phyloP scores from a whole-genome alignment of 2,113 vertebrate genomes.

The Hymenochirus boettgeri region DNA sequence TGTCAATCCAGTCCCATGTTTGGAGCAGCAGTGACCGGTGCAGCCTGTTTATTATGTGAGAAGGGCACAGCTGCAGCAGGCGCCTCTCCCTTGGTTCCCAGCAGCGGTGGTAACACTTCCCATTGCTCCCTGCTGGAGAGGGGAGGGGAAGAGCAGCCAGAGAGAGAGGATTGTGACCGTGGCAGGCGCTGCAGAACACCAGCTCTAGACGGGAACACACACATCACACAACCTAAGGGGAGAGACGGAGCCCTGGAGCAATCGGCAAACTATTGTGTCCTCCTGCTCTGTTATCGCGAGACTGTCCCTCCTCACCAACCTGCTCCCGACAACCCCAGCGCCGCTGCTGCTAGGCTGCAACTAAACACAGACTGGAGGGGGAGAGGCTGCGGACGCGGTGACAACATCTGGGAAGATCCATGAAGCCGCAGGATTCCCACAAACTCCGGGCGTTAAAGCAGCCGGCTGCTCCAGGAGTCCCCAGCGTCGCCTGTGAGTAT shows the following conservation, averaged over 20 bases:
- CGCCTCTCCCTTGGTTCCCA: conserved; percentile 37
- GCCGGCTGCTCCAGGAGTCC: conserved; percentile 15
- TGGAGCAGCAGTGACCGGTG: conserved; percentile 4
- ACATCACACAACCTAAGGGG: background rate
- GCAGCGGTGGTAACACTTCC: conserved; percentile 32
- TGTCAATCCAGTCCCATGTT: conserved; percentile 1
- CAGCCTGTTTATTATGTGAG: conserved; percentile 35
- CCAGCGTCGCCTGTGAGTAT: conserved; percentile 25
- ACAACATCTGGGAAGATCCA: conserved; percentile 32
- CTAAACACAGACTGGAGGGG: conserved; percentile 49
- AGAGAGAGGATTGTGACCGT: conserved; percentile 48
- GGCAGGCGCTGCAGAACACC: conserved; percentile 44
- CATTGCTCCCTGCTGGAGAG: conserved; percentile 28
- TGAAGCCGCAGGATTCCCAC: conserved; percentile 36
- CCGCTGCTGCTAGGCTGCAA: conserved; percentile 62
- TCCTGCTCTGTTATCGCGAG: conserved; percentile 83
- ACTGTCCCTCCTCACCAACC: conserved; percentile 78
- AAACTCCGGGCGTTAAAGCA: conserved; percentile 18
- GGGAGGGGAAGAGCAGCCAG: conserved; percentile 44
- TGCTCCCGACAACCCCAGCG: conserved; percentile 70
- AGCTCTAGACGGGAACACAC: conserved; percentile 10
- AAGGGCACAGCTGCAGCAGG: conserved; percentile 40
- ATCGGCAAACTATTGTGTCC: conserved; percentile 45
- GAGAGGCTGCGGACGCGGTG: conserved; percentile 1
- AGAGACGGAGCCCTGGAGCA: conserved; percentile 7